These are phyloP conservation scores for Kryptopterus vitreolus DNA, from an alignment of 2,797 vertebrate genomes.

Conservation along the genomic window DNA sequence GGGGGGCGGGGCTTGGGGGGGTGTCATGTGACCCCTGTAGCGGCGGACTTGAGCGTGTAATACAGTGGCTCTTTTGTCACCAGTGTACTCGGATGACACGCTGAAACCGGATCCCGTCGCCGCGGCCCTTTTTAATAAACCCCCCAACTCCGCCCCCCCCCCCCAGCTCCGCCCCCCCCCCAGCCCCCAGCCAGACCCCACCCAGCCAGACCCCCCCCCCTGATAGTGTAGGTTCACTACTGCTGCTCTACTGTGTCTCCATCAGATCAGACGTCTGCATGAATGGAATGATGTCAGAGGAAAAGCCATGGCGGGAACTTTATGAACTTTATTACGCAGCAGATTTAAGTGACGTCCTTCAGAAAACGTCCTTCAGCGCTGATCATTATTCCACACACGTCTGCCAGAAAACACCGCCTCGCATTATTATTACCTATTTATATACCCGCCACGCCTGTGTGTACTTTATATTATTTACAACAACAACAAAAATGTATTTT, in stretches of 20 bases:
- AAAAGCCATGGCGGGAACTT: neutral
- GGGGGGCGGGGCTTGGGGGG: too few species aligned
- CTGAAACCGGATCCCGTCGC: constrained; percentile 63
- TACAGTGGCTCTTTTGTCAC: constrained; percentile 63
- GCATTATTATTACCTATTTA: neutral
- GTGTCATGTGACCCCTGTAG: constrained; percentile 64
- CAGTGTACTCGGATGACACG: constrained; percentile 51
- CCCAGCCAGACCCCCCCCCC: too few species aligned
- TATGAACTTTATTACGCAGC: neutral
- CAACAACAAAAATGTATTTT: too few species aligned
- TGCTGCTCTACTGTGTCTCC: neutral
- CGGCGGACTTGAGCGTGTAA: constrained; percentile 56
- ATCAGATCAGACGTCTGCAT: neutral
- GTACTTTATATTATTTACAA: too few species aligned
- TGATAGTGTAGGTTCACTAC: too few species aligned
- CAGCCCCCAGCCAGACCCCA: too few species aligned
- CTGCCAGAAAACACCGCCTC: neutral
- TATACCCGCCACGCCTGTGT: too few species aligned
- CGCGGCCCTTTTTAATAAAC: constrained; percentile 59
- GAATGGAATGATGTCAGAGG: constrained; percentile 16
- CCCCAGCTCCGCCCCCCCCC: too few species aligned
- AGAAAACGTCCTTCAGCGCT: neutral
- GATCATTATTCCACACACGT: neutral
- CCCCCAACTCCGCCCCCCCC: too few species aligned
- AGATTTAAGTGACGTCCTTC: neutral